Conservation (phyloP, 1,140 invertebrate genomes). For the Solen grandis region DNA sequence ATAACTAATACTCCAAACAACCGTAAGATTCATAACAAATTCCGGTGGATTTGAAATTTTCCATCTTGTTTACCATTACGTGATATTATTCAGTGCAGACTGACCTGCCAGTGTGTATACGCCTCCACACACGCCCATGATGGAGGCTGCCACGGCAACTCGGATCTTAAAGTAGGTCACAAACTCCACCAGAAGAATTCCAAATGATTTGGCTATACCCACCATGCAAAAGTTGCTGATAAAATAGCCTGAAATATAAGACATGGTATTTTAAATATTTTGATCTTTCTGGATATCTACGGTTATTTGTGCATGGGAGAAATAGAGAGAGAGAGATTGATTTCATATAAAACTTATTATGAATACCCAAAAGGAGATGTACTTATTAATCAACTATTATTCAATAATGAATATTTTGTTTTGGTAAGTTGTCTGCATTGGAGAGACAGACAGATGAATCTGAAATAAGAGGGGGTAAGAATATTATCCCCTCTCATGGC, state of each 20-base stretch:
- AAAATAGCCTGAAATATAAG: constrained; percentile 64
- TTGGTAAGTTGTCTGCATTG: not conserved
- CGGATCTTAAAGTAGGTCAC: constrained; percentile 58
- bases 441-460: too few relatives aligned
- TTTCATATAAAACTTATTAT: too few relatives aligned
- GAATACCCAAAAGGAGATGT: not conserved
- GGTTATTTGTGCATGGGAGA: too few relatives aligned
- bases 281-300: too few relatives aligned
- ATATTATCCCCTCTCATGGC: too few relatives aligned
- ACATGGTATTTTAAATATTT: too few relatives aligned
- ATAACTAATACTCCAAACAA: too few relatives aligned
- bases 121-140: constrained; percentile 59
- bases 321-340: constrained; percentile 11
- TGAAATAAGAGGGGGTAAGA: too few relatives aligned
- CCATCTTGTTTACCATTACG: too few relatives aligned
- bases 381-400: not conserved
- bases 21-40: too few relatives aligned
- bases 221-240: constrained; percentile 69
- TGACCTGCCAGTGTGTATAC: constrained; percentile 68
- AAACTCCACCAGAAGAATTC: constrained; percentile 64
- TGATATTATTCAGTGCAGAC: too few relatives aligned
- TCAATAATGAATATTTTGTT: not conserved
- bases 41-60: too few relatives aligned
- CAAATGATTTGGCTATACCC: constrained; percentile 67
- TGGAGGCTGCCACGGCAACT: constrained; percentile 61